Conservation (phyloP, 35 echinoderm and acorn worm species). For the Acanthaster planci region DNA sequence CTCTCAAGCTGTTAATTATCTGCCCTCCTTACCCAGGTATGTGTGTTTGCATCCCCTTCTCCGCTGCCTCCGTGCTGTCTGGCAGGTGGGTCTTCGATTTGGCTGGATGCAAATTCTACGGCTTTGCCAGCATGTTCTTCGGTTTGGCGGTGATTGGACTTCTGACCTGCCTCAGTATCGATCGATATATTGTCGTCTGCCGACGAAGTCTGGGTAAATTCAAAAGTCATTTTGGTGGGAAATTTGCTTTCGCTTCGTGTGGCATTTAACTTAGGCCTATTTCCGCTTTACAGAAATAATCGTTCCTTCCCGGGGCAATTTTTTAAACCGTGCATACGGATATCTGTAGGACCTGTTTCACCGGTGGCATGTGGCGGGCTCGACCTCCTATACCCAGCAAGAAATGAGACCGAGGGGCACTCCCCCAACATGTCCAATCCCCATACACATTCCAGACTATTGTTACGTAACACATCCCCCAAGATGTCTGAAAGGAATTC, state of each 20-base stretch:
- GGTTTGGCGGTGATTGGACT: constrained; percentile 76
- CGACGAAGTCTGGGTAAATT: constrained; percentile 49
- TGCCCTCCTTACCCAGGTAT: constrained; percentile 45
- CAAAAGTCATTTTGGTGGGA: too few relatives aligned
- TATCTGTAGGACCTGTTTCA: too few relatives aligned
- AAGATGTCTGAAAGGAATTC: too few relatives aligned
- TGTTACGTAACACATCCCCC: too few relatives aligned
- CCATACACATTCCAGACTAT: too few relatives aligned
- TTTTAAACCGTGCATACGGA: too few relatives aligned
- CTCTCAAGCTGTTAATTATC: too few relatives aligned
- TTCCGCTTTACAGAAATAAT: neutral
- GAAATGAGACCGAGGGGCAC: too few relatives aligned
- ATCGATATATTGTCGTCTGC: constrained; percentile 76
- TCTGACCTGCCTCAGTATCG: constrained; percentile 56
- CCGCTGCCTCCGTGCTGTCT: constrained; percentile 50
- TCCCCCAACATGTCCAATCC: too few relatives aligned
- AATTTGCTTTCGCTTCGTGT: neutral
- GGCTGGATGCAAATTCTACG: constrained; percentile 78
- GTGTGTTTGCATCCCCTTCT: constrained; percentile 63
- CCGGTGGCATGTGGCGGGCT: too few relatives aligned
- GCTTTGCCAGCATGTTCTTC: constrained; percentile 74
- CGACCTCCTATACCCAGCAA: too few relatives aligned
- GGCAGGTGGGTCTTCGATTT: constrained; percentile 58
- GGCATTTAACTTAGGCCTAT: neutral
- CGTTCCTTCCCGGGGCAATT: neutral